These are phyloP conservation scores for Lasaia peninsularis DNA, from an alignment of 1,140 invertebrate species.

Conservation along the genomic window DNA sequence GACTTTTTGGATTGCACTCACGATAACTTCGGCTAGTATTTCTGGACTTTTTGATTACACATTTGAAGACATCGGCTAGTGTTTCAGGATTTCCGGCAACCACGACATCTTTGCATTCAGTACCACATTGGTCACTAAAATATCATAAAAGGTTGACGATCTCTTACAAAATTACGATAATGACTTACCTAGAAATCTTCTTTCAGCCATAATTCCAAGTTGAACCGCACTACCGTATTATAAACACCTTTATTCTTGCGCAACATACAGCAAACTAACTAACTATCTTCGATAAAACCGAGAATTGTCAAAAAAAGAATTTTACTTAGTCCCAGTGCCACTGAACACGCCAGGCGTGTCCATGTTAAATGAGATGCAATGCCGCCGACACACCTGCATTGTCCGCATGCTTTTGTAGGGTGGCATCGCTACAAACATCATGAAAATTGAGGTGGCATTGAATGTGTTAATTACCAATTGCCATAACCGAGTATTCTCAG, in stretches of 20 bases:
- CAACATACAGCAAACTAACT: not conserved
- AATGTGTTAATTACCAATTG: no score
- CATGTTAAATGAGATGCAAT: slow-evolving; percentile 9
- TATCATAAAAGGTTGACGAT: not conserved
- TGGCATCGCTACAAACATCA: slow-evolving; percentile 6
- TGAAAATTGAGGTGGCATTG: slow-evolving; percentile 5
- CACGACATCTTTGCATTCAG: slow-evolving; percentile 10
- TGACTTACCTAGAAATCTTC: not conserved
- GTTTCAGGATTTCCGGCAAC: slow-evolving; percentile 7
- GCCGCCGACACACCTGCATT: slow-evolving; percentile 2
- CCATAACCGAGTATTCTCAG: no score
- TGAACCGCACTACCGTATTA: not conserved
- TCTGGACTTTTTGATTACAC: slow-evolving; percentile 9
- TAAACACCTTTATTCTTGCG: not conserved
- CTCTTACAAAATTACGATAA: slow-evolving; percentile 5
- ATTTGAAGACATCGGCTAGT: no score
- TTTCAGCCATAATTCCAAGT: not conserved
- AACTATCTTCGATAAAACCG: slow-evolving; percentile 3
- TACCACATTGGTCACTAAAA: slow-evolving; percentile 4
- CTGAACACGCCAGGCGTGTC: slow-evolving; percentile 19
- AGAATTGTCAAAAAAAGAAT: slow-evolving; percentile 2
- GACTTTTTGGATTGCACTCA: slow-evolving; percentile 12
- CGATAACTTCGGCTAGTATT: slow-evolving; percentile 14
- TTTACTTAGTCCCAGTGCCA: not conserved
- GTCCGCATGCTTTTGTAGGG: no score